These are phyloP conservation scores for Brachionus sp. DNA, from an alignment of 1,140 invertebrate species.

Conservation along the genomic window DNA sequence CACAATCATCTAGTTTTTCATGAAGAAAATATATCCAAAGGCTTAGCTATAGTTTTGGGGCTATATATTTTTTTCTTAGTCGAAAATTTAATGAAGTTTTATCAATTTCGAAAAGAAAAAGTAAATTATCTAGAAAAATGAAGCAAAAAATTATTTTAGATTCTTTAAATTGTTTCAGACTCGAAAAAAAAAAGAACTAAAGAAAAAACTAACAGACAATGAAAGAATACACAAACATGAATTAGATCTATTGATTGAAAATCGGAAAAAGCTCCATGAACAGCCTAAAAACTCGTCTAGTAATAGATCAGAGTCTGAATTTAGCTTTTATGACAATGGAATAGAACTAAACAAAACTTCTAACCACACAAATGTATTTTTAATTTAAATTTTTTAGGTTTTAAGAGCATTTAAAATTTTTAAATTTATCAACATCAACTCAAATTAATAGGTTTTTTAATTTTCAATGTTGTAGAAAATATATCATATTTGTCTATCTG, in stretches of 20 bases:
- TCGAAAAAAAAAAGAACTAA: background rate
- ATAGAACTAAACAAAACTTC: background rate
- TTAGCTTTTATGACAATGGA: conserved; percentile 1
- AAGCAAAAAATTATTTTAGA: background rate
- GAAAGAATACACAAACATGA: background rate
- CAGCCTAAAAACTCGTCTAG: background rate
- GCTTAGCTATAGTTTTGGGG: conserved; percentile 51
- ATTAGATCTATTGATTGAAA: background rate
- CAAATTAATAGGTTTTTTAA: no score
- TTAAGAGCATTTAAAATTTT: no score
- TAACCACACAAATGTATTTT: background rate
- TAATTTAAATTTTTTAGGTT: no score
- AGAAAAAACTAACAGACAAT: background rate
- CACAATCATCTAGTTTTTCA: background rate
- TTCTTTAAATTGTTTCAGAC: background rate
- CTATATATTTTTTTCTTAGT: conserved; percentile 54
- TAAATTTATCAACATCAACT: no score
- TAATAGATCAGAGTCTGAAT: conserved; percentile 10
- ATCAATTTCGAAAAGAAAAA: background rate
- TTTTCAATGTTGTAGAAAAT: no score
- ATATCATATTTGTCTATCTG: no score
- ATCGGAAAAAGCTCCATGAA: background rate
- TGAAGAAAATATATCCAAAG: conserved; percentile 48
- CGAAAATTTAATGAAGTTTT: conserved; percentile 50
- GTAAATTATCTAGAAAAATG: background rate